Conservation (phyloP, 1,140 invertebrate genomes). For the Drosophila ambigua region DNA sequence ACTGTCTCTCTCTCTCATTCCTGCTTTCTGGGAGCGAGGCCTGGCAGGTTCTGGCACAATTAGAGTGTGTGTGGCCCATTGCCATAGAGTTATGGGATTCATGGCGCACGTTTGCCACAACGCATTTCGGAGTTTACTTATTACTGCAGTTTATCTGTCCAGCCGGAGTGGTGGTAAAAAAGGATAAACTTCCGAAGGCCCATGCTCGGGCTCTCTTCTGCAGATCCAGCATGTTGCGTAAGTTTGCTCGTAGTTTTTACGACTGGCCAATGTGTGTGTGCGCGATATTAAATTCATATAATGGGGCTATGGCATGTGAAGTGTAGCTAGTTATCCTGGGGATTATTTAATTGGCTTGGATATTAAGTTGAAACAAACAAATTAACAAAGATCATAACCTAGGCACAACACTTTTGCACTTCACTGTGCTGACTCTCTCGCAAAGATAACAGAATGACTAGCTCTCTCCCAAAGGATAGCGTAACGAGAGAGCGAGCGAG, state of each 20-base stretch:
- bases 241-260: slow-evolving; percentile 38
- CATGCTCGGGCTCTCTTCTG: slow-evolving; percentile 29
- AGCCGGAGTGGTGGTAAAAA: background rate
- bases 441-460: too few relatives aligned
- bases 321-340: slow-evolving; percentile 14
- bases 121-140: slow-evolving; percentile 71
- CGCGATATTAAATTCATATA: slow-evolving; percentile 44
- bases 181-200: slow-evolving; percentile 40
- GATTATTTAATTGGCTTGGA: slow-evolving; percentile 1
- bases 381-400: too few relatives aligned
- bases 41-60: slow-evolving; percentile 62
- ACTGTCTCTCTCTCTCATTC: background rate
- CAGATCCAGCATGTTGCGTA: background rate
- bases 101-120: slow-evolving; percentile 62
- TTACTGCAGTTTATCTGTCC: slow-evolving; percentile 66
- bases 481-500: background rate
- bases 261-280: slow-evolving; percentile 42
- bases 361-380: too few relatives aligned
- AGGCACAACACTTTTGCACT: too few relatives aligned
- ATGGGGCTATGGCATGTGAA: slow-evolving; percentile 6
- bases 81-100: slow-evolving; percentile 78
- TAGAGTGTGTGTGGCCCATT: slow-evolving; percentile 62
- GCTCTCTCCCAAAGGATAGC: too few relatives aligned
- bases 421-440: too few relatives aligned
- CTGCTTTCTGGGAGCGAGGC: slow-evolving; percentile 9